Evolutionary conservation across 2,797 vertebrate genomes (phyloP), one percentile per base, ranked within the genome.

Genomic region (Sciurus vulgaris): DNA sequence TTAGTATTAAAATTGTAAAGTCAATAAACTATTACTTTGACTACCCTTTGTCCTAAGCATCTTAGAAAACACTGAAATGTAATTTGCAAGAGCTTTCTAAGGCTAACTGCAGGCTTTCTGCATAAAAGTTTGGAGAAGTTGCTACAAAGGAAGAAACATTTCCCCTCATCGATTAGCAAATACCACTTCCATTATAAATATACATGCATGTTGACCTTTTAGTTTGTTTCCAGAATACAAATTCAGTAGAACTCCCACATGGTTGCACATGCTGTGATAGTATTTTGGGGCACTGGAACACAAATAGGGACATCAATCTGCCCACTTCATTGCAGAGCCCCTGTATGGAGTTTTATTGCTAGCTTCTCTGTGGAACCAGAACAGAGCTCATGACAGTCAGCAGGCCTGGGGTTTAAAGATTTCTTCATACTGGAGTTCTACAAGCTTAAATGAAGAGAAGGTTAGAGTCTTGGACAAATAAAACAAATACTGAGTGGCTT

Each of bases 401-500:
- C 85, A 86, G 92, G 93, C 88, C 49, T 96, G 85, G 69, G 77
- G 87, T 85, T 95, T 95, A 97, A 97, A 96, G 89, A 96, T 96
- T 97, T 94, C 95, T 95, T 90, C 70, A 86, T 30, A 85, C 51
- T 51, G 88, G 44, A 94, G 54, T 61, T 76, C 69, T 83, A 26
- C 24, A 93, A 82, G 70, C 77, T 94, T 94, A 69, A 97, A 93
- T 86, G 78, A 95, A 95, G 88, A 89, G 22, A 85, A 96, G 73
- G 77, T 95, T 94, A 96, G 69, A 83, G 47, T 79, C 82, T 96
- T 89, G 47, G 85, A 92, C 61, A 93, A 96, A 95, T 79, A 90
- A 86, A 96, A 94, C 44, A 63, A 95, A 89, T 73, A 77, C 63
- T 65, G 73, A 94, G 73, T 94, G 92, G 82, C 63, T 95, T 88